Evolutionary conservation across 2,113 vertebrate species (phyloP).

Genomic region (Pitta sordida): DNA sequence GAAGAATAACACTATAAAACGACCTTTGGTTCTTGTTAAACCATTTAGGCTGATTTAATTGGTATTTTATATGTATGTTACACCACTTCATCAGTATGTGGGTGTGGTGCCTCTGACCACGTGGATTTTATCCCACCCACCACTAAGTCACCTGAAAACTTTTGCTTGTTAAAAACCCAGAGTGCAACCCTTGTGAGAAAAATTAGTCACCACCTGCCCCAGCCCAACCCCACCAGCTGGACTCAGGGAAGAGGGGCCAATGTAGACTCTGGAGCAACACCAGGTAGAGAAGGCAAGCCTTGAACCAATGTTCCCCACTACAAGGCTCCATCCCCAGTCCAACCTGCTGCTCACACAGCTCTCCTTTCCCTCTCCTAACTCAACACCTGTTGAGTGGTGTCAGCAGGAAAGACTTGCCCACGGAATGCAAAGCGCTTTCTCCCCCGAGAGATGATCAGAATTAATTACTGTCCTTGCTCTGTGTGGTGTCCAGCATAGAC

Average conservation of each 20-base stretch:
- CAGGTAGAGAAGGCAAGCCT: neutral
- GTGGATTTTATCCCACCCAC: neutral
- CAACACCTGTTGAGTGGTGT: neutral
- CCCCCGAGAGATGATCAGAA: neutral
- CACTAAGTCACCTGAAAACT: neutral
- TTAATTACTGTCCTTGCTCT: neutral
- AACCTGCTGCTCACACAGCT: neutral
- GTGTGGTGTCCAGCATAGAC: neutral
- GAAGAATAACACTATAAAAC: neutral
- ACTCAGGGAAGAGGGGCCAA: neutral
- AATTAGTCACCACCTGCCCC: fast-evolving
- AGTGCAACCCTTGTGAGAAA: neutral
- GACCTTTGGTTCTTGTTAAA: neutral
- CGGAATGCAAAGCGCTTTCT: fast-evolving
- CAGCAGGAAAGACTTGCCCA: fast-evolving
- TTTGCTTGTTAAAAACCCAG: neutral
- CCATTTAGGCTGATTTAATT: neutral
- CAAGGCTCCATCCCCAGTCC: neutral
- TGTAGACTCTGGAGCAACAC: neutral
- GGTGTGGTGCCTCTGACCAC: neutral
- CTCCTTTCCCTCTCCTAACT: neutral
- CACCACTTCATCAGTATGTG: neutral
- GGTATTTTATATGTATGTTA: neutral
- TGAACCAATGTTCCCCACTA: no score
- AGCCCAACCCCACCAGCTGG: neutral